Evolutionary conservation across 2,888 invertebrate genomes (phyloP), one percentile per base, ranked within the genome.

Genomic region (Philaethria dido): DNA sequence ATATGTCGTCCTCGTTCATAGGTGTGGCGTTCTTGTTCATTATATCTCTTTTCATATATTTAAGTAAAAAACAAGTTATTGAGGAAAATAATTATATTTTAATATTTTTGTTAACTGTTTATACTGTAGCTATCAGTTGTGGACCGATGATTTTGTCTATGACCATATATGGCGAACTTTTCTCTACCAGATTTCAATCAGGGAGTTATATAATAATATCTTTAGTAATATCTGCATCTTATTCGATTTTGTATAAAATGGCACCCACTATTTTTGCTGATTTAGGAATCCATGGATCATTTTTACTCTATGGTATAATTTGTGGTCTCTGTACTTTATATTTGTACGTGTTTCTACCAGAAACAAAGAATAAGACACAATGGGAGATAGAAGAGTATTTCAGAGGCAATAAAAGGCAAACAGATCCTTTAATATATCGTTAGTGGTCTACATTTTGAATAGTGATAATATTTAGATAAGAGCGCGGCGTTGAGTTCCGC

Each of bases 131-230:
- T 6, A 80, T 86, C 57, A 84, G 85, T 67, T 81, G 82, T 64
- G 87, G 87, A 2, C 87, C 87, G 0, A 79, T 85, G 80, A 86
- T 85, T 33, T 80, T 87, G 78, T 78, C 81, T 0, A 77, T 80
- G 1, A 77, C 82, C 0, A 78, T 86, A 36, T 81, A 80, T 20
- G 82, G 82, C 0, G 87, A 87, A 74, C 72, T 87, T 25, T 80
- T 83, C 66, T 84, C 86, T 47, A 71, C 81, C 39, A 78, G 78
- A 18, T 82, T 77, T 65, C 84, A 85, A 73, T 82, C 79, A 64
- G 73, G 78, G 0, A 80, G 79, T 11, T 76, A 81, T 9, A 76
- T 81, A 0, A 73, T 84, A 62, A 70, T 81, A 0, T 77, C 33
- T 75, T 79, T 73, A 20, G 62, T 50, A 0, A 79, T 79, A 14